These are phyloP conservation scores for Eupithecia subumbrata DNA, from an alignment of 2,888 invertebrate species.

Conservation along the genomic window DNA sequence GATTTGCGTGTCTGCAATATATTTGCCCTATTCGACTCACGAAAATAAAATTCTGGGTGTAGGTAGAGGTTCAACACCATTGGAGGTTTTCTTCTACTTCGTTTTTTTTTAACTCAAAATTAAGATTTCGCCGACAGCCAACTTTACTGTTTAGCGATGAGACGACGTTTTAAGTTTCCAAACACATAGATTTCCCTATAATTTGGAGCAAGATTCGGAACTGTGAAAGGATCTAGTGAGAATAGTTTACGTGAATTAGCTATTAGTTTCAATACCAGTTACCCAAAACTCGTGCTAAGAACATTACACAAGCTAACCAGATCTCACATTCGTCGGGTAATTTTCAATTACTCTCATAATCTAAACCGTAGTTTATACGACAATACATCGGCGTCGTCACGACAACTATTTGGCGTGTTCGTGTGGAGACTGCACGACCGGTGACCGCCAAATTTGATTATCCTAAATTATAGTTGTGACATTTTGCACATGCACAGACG, in stretches of 20 bases:
- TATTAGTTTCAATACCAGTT: background rate
- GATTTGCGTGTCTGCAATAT: background rate
- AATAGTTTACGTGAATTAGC: background rate
- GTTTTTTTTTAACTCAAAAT: background rate
- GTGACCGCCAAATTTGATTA: conserved; percentile 56
- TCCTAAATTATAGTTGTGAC: conserved; percentile 50
- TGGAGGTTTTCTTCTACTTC: background rate
- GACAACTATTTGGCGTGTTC: conserved; percentile 31
- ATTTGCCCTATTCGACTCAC: background rate
- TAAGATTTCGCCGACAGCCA: background rate
- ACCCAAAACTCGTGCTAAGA: background rate
- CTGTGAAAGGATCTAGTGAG: background rate
- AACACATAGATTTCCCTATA: background rate
- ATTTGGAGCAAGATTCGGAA: background rate
- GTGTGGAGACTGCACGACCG: conserved; percentile 43
- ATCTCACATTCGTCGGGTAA: conserved; percentile 8
- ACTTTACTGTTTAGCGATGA: background rate
- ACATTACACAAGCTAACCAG: background rate
- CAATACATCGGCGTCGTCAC: conserved; percentile 47
- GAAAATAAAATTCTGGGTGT: background rate
- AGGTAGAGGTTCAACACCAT: background rate
- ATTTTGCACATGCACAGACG: background rate
- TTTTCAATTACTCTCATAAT: conserved; percentile 40
- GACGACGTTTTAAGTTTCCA: background rate
- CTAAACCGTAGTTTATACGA: conserved; percentile 39